phyloP scores from a whole-genome alignment of 2,888 invertebrate genomes.

The Callosobruchus maculatus region DNA sequence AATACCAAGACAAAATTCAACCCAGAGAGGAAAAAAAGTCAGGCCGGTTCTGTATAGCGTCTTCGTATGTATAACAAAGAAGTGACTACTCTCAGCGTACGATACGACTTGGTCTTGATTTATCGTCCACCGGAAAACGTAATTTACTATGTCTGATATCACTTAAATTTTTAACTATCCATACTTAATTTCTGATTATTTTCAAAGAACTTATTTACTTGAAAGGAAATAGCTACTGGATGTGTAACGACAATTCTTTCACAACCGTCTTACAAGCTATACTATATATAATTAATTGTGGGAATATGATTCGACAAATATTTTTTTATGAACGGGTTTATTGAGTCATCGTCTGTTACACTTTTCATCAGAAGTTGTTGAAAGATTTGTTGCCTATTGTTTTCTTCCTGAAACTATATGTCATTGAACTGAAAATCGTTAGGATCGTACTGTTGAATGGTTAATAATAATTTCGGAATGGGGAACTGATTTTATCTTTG shows the following conservation, averaged over 20 bases:
- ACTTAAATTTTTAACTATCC: conserved; percentile 14
- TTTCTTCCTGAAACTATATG: not conserved
- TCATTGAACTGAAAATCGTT: too few species aligned
- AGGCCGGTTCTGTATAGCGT: not conserved
- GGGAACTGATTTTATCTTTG: too few species aligned
- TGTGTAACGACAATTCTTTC: not conserved
- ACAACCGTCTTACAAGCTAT: not conserved
- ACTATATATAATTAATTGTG: not conserved
- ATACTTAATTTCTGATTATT: conserved; percentile 11
- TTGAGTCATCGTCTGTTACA: not conserved
- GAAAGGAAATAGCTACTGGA: not conserved
- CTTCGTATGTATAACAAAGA: not conserved
- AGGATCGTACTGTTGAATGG: too few species aligned
- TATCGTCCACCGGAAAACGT: conserved; percentile 18
- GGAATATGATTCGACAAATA: not conserved
- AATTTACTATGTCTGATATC: conserved; percentile 18
- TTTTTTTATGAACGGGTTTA: not conserved
- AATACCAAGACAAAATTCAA: too few species aligned
- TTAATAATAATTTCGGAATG: too few species aligned
- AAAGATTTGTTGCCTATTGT: not conserved
- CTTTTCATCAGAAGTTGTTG: not conserved
- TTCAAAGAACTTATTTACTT: not conserved
- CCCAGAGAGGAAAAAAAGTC: too few species aligned
- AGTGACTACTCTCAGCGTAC: not conserved
- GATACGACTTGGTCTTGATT: not conserved